Evolutionary conservation across 2,888 invertebrate species (phyloP).

Genomic region (Watsonalla binaria): DNA sequence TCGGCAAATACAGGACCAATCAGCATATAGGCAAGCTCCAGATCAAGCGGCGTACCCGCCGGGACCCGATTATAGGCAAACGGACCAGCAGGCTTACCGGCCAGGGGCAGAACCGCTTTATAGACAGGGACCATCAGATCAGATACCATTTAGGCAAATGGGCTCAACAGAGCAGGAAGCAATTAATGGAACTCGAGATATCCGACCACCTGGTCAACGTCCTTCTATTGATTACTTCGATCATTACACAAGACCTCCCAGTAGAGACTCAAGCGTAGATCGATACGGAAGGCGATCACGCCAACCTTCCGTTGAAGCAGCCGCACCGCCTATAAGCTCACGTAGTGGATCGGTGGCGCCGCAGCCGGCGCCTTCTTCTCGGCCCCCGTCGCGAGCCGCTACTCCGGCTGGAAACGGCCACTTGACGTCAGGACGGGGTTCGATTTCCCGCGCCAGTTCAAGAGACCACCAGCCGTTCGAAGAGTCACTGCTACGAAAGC

Average conservation of each 20-base stretch:
- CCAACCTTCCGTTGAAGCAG: constrained; percentile 88
- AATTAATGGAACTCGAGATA: constrained; percentile 61
- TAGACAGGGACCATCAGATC: constrained; percentile 35
- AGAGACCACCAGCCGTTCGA: constrained; percentile 85
- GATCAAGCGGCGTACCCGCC: constrained; percentile 36
- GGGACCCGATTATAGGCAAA: constrained; percentile 24
- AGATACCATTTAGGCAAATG: constrained; percentile 24
- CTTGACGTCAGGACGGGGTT: constrained; percentile 80
- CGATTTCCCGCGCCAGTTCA: constrained; percentile 70
- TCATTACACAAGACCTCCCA: constrained; percentile 95
- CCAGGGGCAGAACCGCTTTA: constrained; percentile 56
- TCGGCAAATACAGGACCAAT: constrained; percentile 48
- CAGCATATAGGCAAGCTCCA: constrained; percentile 40
- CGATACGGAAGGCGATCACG: constrained; percentile 88
- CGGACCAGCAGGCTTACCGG: constrained; percentile 30
- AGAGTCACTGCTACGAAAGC: constrained; percentile 88
- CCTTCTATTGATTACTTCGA: constrained; percentile 94
- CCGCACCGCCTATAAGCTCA: constrained; percentile 71
- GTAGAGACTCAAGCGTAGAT: constrained; percentile 92
- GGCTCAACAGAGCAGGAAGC: constrained; percentile 62
- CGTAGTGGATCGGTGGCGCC: constrained; percentile 87
- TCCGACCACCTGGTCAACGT: constrained; percentile 48
- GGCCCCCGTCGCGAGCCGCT: constrained; percentile 72
- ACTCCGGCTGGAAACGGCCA: constrained; percentile 82
- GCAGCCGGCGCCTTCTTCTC: constrained; percentile 84